These are phyloP conservation scores for Archegozetes longisetosus DNA, from an alignment of 1,140 invertebrate genomes.

Conservation along the genomic window DNA sequence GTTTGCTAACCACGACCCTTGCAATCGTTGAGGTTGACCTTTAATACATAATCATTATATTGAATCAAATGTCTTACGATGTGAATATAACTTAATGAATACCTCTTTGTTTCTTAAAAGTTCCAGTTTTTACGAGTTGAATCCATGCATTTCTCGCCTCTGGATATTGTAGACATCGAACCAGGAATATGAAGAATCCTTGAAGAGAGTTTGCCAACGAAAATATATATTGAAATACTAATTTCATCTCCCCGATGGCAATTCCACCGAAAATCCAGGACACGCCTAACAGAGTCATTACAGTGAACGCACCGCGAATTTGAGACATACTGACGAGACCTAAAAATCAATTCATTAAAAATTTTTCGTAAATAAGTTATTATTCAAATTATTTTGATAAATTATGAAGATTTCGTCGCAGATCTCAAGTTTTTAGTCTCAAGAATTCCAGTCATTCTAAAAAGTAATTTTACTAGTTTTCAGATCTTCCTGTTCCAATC, in stretches of 20 bases:
- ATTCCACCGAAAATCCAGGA: constrained; percentile 39
- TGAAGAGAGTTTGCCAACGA: constrained; percentile 36
- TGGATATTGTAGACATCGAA: constrained; percentile 35
- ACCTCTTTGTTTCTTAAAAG: constrained; percentile 17
- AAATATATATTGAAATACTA: constrained; percentile 37
- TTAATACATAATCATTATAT: too few relatives aligned
- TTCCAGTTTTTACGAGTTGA: constrained; percentile 27
- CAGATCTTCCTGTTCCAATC: too few relatives aligned
- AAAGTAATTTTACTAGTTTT: too few relatives aligned
- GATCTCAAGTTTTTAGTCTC: too few relatives aligned
- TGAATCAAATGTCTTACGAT: too few relatives aligned
- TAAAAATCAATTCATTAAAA: too few relatives aligned
- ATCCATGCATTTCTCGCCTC: constrained; percentile 35
- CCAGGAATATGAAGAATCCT: constrained; percentile 37
- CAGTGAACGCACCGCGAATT: constrained; percentile 36
- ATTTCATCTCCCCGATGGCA: constrained; percentile 31
- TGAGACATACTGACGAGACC: too few relatives aligned
- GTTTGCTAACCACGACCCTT: not conserved
- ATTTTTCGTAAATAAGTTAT: too few relatives aligned
- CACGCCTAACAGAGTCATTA: constrained; percentile 37
- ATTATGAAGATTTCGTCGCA: too few relatives aligned
- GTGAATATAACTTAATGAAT: too few relatives aligned
- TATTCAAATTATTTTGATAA: too few relatives aligned
- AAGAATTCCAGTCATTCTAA: too few relatives aligned
- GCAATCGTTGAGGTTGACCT: not conserved